Conservation (phyloP, 2,113 vertebrate species). For the Melanerpes aurifrons region DNA sequence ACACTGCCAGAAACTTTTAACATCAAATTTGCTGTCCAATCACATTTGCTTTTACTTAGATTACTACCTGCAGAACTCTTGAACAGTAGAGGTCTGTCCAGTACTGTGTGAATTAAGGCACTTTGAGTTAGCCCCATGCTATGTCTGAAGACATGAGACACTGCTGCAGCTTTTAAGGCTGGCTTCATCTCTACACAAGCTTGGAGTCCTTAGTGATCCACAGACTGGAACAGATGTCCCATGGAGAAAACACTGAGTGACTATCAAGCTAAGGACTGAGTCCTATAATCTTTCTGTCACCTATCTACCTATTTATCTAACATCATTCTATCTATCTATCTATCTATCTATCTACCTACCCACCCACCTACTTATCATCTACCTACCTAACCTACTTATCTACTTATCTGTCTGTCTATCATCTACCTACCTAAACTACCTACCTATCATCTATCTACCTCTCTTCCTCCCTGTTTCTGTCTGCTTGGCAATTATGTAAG, state of each 20-base stretch:
- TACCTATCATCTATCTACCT: background rate
- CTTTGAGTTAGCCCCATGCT: background rate
- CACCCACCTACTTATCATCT: too few species aligned
- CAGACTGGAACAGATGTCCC: background rate
- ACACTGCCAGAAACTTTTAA: background rate
- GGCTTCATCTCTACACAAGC: background rate
- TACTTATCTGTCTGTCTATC: too few species aligned
- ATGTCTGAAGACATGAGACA: background rate
- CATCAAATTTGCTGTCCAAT: background rate
- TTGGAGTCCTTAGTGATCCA: background rate
- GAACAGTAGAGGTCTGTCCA: background rate
- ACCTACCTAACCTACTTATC: too few species aligned
- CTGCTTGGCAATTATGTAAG: background rate
- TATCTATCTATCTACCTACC: background rate
- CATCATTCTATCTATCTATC: too few species aligned
- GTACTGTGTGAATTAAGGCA: background rate
- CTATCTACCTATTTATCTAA: too few species aligned
- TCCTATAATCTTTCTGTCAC: background rate
- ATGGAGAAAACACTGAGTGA: background rate
- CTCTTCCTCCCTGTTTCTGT: background rate
- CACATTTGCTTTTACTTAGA: background rate
- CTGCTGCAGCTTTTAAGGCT: background rate
- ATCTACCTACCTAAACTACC: background rate
- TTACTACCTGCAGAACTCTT: background rate
- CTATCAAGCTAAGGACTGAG: background rate